These are phyloP conservation scores for Colossoma macropomum DNA, from an alignment of 2,113 vertebrate genomes.

Conservation along the genomic window DNA sequence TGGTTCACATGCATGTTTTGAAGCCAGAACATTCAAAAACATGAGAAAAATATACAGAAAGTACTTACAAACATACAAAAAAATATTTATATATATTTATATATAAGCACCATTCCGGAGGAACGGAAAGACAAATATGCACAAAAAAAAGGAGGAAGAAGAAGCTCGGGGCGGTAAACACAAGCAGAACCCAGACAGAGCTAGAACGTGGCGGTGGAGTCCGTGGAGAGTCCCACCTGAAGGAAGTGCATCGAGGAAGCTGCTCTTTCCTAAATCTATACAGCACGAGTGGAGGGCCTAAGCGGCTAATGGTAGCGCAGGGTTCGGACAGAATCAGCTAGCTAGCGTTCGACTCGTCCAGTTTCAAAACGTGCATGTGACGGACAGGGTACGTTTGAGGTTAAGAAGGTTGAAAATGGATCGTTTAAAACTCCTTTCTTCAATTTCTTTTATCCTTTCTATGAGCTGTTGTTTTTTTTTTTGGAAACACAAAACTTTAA, in stretches of 20 bases:
- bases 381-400: constrained; percentile 87
- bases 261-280: constrained; percentile 37
- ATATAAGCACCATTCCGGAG: constrained; percentile 90
- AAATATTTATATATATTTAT: constrained; percentile 83
- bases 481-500: constrained; percentile 77
- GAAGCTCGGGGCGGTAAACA: background rate
- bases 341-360: constrained; percentile 74
- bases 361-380: constrained; percentile 92
- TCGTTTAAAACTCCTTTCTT: constrained; percentile 69
- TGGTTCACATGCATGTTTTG: constrained; percentile 83
- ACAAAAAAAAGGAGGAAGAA: constrained; percentile 54
- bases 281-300: constrained; percentile 16
- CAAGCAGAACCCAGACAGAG: constrained; percentile 47
- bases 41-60: constrained; percentile 86
- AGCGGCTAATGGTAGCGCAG: constrained; percentile 36
- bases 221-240: constrained; percentile 4
- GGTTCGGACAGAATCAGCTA: constrained; percentile 46
- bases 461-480: constrained; percentile 65
- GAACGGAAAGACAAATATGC: constrained; percentile 78
- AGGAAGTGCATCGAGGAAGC: constrained; percentile 7
- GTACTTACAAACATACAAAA: constrained; percentile 94
- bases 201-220: background rate
- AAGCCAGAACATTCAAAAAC: constrained; percentile 80
- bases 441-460: constrained; percentile 69
- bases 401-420: constrained; percentile 85